These are phyloP conservation scores for Xyrichtys novacula DNA, from an alignment of 2,797 vertebrate species.

Conservation along the genomic window DNA sequence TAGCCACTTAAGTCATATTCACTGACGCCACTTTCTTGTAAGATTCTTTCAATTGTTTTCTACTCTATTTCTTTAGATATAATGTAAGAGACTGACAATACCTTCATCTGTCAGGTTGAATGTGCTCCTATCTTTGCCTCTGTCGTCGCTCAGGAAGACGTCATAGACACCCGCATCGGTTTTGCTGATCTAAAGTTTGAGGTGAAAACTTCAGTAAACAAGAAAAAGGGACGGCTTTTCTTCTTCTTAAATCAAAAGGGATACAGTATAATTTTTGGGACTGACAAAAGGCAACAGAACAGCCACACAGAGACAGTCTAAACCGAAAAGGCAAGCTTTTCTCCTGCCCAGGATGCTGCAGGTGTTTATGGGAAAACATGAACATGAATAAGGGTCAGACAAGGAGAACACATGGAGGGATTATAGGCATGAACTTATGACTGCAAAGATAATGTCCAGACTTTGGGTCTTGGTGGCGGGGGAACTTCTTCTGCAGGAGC, in stretches of 20 bases:
- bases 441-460: conserved; percentile 80
- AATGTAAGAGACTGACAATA: conserved; percentile 64
- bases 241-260: conserved; percentile 26
- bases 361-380: conserved; percentile 70
- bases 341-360: conserved; percentile 80
- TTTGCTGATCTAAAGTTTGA: conserved; percentile 90
- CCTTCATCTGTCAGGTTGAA: conserved; percentile 92
- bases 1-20: conserved; percentile 24
- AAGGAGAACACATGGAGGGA: conserved; percentile 64
- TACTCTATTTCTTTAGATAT: conserved; percentile 9
- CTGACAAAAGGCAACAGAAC: conserved; percentile 45
- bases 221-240: conserved; percentile 13
- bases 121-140: conserved; percentile 93
- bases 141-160: conserved; percentile 91
- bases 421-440: conserved; percentile 78
- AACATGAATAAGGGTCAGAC: conserved; percentile 66
- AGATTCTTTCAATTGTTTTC: neutral
- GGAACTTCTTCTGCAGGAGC: conserved; percentile 68
- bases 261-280: conserved; percentile 42
- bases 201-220: conserved; percentile 46
- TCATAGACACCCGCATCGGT: conserved; percentile 92
- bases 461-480: conserved; percentile 80
- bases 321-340: conserved; percentile 84
- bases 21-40: neutral
- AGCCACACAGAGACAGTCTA: conserved; percentile 64